Base-by-base conservation (phyloP, 2,113 vertebrate species). In the Zosterops pallidus region DNA sequence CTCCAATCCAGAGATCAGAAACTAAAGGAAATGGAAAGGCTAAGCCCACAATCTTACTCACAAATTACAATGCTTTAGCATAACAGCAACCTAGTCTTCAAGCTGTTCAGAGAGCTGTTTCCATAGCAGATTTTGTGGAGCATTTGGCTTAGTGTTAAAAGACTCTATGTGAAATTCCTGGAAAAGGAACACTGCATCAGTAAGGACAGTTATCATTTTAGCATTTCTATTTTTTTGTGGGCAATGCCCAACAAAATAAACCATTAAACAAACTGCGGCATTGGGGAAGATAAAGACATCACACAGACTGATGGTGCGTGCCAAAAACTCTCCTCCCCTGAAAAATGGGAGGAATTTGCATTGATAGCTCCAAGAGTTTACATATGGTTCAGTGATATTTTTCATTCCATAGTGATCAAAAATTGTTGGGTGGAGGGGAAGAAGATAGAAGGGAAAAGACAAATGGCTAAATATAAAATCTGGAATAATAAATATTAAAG, bases 321-420 rank as follows among this genome's bases (percentile, higher is more conserved):
- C 65, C 26, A 86, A 89, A 91, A 87, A 14, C 28, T 41, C 52
- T 44, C 21, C 31, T 89, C 28, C 29, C 28, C 37, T 82, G 53
- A 79, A 92, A 94, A 76, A 79, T 11, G 5, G 42, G 50, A 87
- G 16, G 75, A 65, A 91, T 86, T 91, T 91, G 53, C 87, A 95
- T 25, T 62, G 50, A 83, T 69, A 64, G 42, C 53, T 89, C 49
- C 67, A 52, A 52, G 63, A 92, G 19, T 64, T 93, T 84, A 39
- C 81, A 68, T 82, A 91, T 33, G 77, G 35, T 77, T 91, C 74
- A 39, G 24, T 39, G 53, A 64, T 50, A 68, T 68, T 89, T 86
- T 88, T 82, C n/a, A 52, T 70, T 86, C 39, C 44, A 41, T 5
- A 79, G 16, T 17, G 44, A 94, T 81, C 56, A 82, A 53, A 78